phyloP scores from a whole-genome alignment of 1,140 invertebrate species.

The Pentalonia nigronervosa region DNA sequence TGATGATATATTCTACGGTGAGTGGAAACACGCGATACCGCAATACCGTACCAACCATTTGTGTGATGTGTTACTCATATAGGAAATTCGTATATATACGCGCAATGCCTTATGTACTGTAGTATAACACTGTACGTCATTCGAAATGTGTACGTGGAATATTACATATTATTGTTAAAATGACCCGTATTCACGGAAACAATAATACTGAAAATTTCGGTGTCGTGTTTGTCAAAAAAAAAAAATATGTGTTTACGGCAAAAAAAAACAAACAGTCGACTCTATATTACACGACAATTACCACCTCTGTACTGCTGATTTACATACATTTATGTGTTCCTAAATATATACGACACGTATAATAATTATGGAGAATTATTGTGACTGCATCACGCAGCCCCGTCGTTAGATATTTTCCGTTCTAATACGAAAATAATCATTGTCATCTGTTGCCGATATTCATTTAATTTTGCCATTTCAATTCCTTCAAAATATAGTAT shows the following conservation, averaged over 20 bases:
- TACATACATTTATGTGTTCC: neutral
- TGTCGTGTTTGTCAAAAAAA: neutral
- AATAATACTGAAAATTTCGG: neutral
- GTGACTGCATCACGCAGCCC: too few relatives aligned
- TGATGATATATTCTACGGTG: neutral
- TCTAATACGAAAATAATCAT: too few relatives aligned
- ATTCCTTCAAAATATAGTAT: too few relatives aligned
- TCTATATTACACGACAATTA: neutral
- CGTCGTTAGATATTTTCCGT: too few relatives aligned
- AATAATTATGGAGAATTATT: neutral
- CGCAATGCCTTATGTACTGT: neutral
- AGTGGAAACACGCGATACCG: neutral
- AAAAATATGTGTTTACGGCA: neutral
- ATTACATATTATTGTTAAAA: neutral
- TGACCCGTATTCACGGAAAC: neutral
- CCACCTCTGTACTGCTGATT: neutral
- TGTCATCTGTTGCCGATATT: too few relatives aligned
- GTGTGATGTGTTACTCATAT: neutral
- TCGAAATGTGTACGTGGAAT: neutral
- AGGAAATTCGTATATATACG: neutral
- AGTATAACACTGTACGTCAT: neutral
- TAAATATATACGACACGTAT: neutral
- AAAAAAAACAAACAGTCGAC: neutral
- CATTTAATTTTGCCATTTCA: too few relatives aligned
- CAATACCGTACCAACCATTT: neutral